Base-by-base conservation (phyloP, 2,797 vertebrate species). In the Catamblyrhynchus diadema region DNA sequence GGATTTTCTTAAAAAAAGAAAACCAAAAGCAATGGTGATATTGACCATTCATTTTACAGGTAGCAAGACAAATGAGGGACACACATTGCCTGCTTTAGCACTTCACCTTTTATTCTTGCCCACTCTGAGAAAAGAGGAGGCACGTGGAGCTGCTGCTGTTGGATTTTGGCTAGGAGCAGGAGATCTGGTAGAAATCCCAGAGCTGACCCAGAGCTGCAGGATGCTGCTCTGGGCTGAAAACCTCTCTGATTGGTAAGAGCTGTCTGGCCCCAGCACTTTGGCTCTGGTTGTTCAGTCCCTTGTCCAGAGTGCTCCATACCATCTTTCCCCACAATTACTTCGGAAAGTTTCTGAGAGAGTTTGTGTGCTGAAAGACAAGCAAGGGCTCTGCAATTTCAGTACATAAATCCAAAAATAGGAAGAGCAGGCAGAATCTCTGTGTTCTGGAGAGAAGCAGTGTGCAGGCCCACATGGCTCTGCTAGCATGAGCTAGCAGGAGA, bases 351-450 rank as follows among this genome's bases (percentile, higher is more conserved):
- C 85, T 84, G 1, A 83, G 54, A 65, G 0, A 5, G n/a, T 24
- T 90, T 0, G 0, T 0, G 0, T 69, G 54, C 69, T 88, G 82
- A 81, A 67, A 83, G 65, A 69, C 35, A 67, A 78, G 18, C 23
- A 67, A 74, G 6, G 18, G n/a, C 22, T 91, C 39, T 61, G 61
- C 48, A 83, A n/a, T 74, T 83, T 54, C 35, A 74, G 14, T 7
- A 14, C 13, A 44, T 54, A 67, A 74, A 74, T 44, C 2, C 88
- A 71, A 81, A 77, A 39, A 5, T 1, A 51, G 25, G 39, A 85
- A 35, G 6, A 10, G 9, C 23, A 57, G 53, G 39, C 32, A 69
- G 59, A 48, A 65, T 83, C 24, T 15, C 9, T 2, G 5, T 45
- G 41, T 16, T 78, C 73, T 56, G 56, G 41, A 82, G 28, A 30